A percentile compares a stretch with the other conserved stretches of the same genome.
phyloP scores from a whole-genome alignment of 2,797 vertebrate genomes.

The Tokudaia tokunoshimensis region DNA sequence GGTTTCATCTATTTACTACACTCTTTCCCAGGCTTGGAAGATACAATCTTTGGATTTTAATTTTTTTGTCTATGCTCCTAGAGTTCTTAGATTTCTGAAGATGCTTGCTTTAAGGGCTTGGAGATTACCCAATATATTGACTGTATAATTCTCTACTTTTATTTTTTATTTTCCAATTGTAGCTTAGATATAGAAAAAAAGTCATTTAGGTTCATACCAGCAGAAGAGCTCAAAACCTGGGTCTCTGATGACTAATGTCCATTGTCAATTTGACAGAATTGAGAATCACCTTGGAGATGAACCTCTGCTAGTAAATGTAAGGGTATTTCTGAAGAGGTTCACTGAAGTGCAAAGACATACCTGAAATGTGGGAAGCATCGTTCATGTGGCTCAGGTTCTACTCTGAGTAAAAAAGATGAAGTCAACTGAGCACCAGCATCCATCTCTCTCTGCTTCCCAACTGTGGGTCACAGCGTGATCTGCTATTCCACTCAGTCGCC shows the following conservation, averaged over 20 bases:
- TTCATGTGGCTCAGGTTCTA: background rate
- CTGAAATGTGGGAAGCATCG: background rate
- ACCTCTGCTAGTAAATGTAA: background rate
- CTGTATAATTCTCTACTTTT: background rate
- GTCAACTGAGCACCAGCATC: background rate
- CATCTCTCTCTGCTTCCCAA: background rate
- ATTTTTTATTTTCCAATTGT: constrained; percentile 6
- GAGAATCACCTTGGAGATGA: background rate
- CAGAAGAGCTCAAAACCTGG: background rate
- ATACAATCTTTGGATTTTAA: background rate
- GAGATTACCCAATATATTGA: background rate
- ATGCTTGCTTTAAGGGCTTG: background rate
- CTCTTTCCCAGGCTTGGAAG: background rate
- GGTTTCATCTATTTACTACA: background rate
- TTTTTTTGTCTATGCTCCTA: constrained; percentile 11
- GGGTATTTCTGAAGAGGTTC: background rate
- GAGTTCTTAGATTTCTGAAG: background rate
- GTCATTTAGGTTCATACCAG: background rate
- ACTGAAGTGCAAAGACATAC: background rate
- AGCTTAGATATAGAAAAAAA: background rate
- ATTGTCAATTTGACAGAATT: background rate
- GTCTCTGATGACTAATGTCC: background rate
- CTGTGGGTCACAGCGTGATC: background rate
- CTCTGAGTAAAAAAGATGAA: background rate
- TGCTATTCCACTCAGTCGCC: rapidly evolving